Evolutionary conservation across 2,797 vertebrate genomes (phyloP), one percentile per base, ranked within the genome.

Genomic region (Caiman crocodilus): DNA sequence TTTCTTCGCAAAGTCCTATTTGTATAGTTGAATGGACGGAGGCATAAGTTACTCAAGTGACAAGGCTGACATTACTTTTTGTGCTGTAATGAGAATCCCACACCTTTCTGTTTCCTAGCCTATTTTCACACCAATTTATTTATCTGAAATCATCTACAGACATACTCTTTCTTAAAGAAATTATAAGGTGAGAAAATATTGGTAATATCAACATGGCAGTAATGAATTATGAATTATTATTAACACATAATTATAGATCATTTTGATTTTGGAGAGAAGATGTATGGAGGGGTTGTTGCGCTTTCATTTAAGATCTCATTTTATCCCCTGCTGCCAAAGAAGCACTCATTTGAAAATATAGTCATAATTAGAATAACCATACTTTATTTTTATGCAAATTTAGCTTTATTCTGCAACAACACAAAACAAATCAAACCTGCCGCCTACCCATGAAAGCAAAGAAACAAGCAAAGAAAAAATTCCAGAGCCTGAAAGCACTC

Each of bases 1-100:
- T 85, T 85, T 79, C 85, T 32, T 76, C 85, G 56, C 80, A 57
- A 84, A 94, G 10, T 90, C 75, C 32, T 87, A 0, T n/a, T 92
- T 61, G 63, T 63, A 63, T 30, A 4, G 59, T 42, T 87, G 21
- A 85, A 74, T 42, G 57, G 59, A 42, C 67, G 55, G 42, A 71
- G 26, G 17, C 90, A 35, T 69, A 83, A 79, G 18, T 42, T 12
- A 63, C 87, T 76, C 14, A 61, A 90, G 67, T 87, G 65, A 25
- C 75, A 78, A 91, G 20, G 5, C 18, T 4, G 74, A 21, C n/a
- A 55, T 92, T 82, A 60, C 23, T 87, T 14, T 71, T 82, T 58
- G 10, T 87, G 58, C 30, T 87, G 1, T 56, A 87, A 81, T 79
- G 73, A 86, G 50, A 77, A 56, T 18, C 59, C 80, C 79, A 61